These are phyloP conservation scores for Taphrorychus bicolor DNA, from an alignment of 2,888 invertebrate species.

Conservation along the genomic window DNA sequence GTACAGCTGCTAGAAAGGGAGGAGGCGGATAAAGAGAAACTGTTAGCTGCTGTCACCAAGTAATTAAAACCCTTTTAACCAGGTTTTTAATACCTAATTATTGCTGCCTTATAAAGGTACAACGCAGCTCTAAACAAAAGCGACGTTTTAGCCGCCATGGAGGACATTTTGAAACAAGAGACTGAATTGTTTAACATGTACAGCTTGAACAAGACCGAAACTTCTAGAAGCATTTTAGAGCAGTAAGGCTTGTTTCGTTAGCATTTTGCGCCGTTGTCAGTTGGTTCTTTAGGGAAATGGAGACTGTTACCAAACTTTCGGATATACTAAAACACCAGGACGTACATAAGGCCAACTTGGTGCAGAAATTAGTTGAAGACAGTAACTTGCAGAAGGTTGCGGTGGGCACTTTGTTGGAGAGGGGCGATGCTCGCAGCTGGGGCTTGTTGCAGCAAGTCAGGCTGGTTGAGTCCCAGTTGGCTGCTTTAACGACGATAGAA, in stretches of 20 bases:
- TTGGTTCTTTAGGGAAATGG: conserved; percentile 67
- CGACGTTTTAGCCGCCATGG: conserved; percentile 76
- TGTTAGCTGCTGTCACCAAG: conserved; percentile 65
- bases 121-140: conserved; percentile 68
- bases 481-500: conserved; percentile 74
- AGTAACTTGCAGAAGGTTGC: conserved; percentile 76
- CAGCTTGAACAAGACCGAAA: conserved; percentile 64
- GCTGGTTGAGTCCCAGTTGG: conserved; percentile 74
- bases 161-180: conserved; percentile 72
- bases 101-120: conserved; percentile 56
- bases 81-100: conserved; percentile 1
- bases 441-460: conserved; percentile 78
- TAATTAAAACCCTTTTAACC: conserved; percentile 4
- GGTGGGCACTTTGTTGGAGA: conserved; percentile 73
- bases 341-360: conserved; percentile 66
- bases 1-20: conserved; percentile 72
- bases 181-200: conserved; percentile 69
- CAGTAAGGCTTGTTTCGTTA: no score
- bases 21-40: conserved; percentile 69
- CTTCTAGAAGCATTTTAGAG: conserved; percentile 69
- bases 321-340: conserved; percentile 69
- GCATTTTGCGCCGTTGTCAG: no score
- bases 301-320: conserved; percentile 67
- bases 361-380: conserved; percentile 70
- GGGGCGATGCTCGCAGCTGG: conserved; percentile 78